Conservation (phyloP, 2,113 vertebrate genomes). For the Cepphus grylle region DNA sequence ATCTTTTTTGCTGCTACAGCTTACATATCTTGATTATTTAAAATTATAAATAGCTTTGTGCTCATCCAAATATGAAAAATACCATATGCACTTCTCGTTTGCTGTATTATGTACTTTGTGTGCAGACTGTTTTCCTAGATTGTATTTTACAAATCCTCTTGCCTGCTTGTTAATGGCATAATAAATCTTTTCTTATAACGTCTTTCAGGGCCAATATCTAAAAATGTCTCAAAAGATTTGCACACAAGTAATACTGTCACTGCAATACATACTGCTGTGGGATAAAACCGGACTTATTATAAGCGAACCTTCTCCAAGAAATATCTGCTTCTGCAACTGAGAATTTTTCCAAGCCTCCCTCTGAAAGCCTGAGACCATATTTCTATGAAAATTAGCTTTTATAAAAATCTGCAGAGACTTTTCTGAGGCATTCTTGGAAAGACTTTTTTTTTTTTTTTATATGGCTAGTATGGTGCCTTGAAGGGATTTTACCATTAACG, state of each 20-base stretch:
- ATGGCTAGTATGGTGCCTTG: neutral
- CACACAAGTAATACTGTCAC: neutral
- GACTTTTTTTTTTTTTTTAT: neutral
- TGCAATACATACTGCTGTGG: neutral
- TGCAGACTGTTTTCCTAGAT: neutral
- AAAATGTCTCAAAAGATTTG: neutral
- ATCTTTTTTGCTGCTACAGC: neutral
- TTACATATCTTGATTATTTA: neutral
- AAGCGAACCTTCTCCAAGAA: neutral
- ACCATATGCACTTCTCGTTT: neutral
- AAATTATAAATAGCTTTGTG: neutral
- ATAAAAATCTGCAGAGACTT: neutral
- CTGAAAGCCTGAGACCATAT: neutral
- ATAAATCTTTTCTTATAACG: neutral
- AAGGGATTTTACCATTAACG: neutral
- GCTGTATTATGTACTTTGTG: neutral
- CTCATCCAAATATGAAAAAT: neutral
- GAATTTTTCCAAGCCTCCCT: neutral
- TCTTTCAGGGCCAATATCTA: neutral
- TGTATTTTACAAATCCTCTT: neutral
- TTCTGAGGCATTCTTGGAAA: neutral
- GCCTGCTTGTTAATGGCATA: neutral
- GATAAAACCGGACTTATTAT: neutral
- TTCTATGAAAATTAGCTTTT: neutral
- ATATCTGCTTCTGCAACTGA: neutral